Evolutionary conservation across 2,113 vertebrate species (phyloP).

Genomic region (Gymnocephalus cernua): DNA sequence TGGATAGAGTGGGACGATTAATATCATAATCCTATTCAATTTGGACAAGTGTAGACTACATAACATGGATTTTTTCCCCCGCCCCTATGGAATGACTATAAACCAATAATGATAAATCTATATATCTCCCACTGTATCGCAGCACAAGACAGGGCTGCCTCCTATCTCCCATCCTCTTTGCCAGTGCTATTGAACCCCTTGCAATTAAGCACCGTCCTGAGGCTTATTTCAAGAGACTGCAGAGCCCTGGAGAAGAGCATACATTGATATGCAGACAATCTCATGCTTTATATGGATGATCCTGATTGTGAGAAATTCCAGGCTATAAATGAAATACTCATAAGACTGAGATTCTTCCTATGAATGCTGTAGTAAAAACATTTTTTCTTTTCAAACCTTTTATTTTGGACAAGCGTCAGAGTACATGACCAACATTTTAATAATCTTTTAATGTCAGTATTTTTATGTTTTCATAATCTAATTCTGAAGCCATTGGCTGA

Average conservation of each 20-base stretch:
- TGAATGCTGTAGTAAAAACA: background rate
- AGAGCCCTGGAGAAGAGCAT: too few relatives aligned
- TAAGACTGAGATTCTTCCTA: background rate
- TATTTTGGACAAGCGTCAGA: background rate
- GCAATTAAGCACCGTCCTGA: background rate
- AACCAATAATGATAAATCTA: background rate
- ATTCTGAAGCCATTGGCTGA: background rate
- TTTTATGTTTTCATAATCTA: background rate
- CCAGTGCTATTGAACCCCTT: background rate
- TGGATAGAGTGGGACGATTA: background rate
- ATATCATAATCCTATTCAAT: background rate
- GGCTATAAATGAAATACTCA: background rate
- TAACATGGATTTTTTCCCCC: background rate
- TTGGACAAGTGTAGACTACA: background rate
- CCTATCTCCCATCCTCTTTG: background rate
- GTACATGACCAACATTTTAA: background rate
- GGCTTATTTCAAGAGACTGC: background rate
- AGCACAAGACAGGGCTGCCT: background rate
- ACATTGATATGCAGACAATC: background rate
- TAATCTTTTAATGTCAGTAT: background rate
- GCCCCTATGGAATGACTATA: background rate
- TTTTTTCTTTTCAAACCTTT: background rate
- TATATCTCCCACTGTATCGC: background rate
- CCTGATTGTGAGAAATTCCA: background rate
- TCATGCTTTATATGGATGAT: background rate